Percentiles rank a stretch among this genome's conserved stretches.
Conservation (phyloP, 2,797 vertebrate species). For the Gobionotothen gibberifrons region DNA sequence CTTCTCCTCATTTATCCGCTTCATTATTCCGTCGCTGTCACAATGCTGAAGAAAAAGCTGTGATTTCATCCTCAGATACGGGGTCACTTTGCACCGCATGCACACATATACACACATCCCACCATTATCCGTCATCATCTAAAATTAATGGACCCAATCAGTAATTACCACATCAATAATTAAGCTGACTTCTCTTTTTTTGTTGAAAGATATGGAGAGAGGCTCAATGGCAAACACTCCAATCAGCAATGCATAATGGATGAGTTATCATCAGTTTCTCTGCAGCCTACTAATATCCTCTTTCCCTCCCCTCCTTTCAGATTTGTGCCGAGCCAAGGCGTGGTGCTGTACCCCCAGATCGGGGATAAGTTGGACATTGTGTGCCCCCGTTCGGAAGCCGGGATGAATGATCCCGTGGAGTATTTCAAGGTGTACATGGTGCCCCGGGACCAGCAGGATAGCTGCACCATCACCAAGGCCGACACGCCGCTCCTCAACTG, state of each 20-base stretch:
- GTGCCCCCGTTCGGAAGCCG: constrained; percentile 96
- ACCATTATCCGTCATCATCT: constrained; percentile 66
- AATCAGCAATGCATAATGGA: constrained; percentile 43
- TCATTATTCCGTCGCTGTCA: constrained; percentile 41
- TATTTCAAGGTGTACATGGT: constrained; percentile 99
- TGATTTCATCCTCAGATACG: constrained; percentile 46
- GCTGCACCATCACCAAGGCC: constrained; percentile 95
- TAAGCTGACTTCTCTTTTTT: constrained; percentile 50
- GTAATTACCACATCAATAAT: constrained; percentile 76
- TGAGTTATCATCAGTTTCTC: constrained; percentile 37
- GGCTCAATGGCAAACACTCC: constrained; percentile 52
- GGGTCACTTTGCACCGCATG: constrained; percentile 40
- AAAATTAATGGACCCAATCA: constrained; percentile 65
- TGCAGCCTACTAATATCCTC: constrained; percentile 35
- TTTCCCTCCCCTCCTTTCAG: constrained; percentile 76
- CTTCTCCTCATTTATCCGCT: constrained; percentile 35
- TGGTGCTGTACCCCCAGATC: constrained; percentile 97
- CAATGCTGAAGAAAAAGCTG: constrained; percentile 17
- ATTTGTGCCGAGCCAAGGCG: constrained; percentile 95
- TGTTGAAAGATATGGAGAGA: constrained; percentile 40
- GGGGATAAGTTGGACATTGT: constrained; percentile 99
- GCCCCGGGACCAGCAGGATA: constrained; percentile 95
- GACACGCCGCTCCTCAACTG: constrained; percentile 98
- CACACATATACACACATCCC: constrained; percentile 15
- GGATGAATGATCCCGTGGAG: constrained; percentile 91